Evolutionary conservation across 2,797 vertebrate genomes (phyloP), one percentile per base, ranked within the genome.

Genomic region (Pyrocephalus nanus): DNA sequence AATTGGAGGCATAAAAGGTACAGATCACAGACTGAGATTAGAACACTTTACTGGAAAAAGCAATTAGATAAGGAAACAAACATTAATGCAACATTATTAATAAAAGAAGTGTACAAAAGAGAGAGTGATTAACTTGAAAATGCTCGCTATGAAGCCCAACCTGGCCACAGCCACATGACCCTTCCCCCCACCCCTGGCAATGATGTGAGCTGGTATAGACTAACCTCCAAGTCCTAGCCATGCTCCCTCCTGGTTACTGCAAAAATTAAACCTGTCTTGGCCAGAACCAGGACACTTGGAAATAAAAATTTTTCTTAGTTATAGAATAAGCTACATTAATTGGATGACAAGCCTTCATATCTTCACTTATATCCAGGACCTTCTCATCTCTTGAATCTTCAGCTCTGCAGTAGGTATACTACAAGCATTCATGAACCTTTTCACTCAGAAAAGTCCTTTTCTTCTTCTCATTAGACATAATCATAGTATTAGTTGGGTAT

Each of bases 11-110:
- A 50, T 19, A 57, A 64, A 53, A 43, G 22, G 38, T 16, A 57
- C 34, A 57, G 32, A 36, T 43, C 32, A 36, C 0, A 0, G 27
- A 7, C 6, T 62, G 29, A 48, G 25, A 30, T 21, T 32, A 30
- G 30, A 48, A 42, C 2, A 34, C 30, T 53, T 53, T 53, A 53
- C 51, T 61, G 18, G 36, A 61, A 61, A 29, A 8, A 40, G 26
- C 10, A 43, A 8, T 13, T 38, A 51, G 51, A 25, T 57, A 65
- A 65, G 7, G n/a, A 58, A 72, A 45, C 36, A 14, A 71, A 32
- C 12, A 19, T 17, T 55, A 62, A 30, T 62, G 38, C 38, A 42
- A 62, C 27, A 62, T 30, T 42, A 30, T 42, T 30, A 42, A 30
- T 62, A 42, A 29, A 14, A 62, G 5, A 62, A 62, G 8, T 62